A percentile compares a stretch with the other conserved stretches of the same genome.
phyloP scores from a whole-genome alignment of 2,888 invertebrate species.

The Athrips mouffetella region DNA sequence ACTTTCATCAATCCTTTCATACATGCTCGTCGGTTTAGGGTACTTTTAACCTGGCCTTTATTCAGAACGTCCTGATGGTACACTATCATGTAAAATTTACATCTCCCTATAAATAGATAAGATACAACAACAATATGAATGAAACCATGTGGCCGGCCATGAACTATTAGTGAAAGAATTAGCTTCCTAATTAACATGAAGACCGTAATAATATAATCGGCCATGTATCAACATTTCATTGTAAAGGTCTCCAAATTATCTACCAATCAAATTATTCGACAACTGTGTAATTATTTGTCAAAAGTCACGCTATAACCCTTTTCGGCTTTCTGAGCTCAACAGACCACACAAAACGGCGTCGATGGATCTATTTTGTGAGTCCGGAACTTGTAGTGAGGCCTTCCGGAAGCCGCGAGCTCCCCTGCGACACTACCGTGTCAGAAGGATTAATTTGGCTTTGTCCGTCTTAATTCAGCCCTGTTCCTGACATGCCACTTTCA shows the following conservation, averaged over 20 bases:
- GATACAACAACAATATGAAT: too few relatives aligned
- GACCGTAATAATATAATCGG: too few relatives aligned
- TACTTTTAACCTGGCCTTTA: too few relatives aligned
- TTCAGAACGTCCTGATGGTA: too few relatives aligned
- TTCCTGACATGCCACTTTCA: constrained; percentile 29
- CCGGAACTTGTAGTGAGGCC: constrained; percentile 4
- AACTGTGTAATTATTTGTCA: constrained; percentile 1
- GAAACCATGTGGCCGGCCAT: too few relatives aligned
- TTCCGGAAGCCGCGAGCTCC: constrained; percentile 24
- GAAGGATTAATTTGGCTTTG: constrained; percentile 51
- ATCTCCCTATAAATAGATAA: too few relatives aligned
- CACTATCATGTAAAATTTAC: too few relatives aligned
- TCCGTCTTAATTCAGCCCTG: constrained; percentile 31
- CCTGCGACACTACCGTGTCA: constrained; percentile 43
- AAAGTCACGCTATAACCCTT: not conserved
- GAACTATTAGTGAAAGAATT: too few relatives aligned
- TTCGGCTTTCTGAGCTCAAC: not conserved
- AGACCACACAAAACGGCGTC: not conserved
- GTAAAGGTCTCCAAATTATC: not conserved
- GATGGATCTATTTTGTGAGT: constrained; percentile 4
- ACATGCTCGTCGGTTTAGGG: too few relatives aligned
- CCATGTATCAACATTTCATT: too few relatives aligned
- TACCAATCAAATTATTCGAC: not conserved
- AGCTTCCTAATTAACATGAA: too few relatives aligned
- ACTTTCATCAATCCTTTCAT: too few relatives aligned